A percentile compares a stretch with the other conserved stretches of the same genome.
Conservation (phyloP, 92 coral and sea anemone species). For the Epizoanthus scotinus region DNA sequence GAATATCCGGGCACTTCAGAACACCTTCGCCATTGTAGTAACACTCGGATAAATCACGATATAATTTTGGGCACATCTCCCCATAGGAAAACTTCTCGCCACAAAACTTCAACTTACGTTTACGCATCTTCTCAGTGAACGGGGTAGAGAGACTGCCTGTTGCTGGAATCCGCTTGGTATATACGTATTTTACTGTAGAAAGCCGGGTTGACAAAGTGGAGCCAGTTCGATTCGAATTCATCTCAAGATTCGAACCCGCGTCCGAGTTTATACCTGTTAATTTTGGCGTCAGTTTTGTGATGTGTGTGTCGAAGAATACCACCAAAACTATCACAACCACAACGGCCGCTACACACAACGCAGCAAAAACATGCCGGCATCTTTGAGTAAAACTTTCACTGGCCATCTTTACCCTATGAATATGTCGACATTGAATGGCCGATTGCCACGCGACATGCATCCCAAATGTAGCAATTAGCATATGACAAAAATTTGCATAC, state of each 20-base stretch:
- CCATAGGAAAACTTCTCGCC: constrained; percentile 33
- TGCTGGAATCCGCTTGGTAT: not conserved
- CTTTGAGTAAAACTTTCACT: not conserved
- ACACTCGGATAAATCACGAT: constrained; percentile 57
- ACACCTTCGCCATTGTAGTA: not conserved
- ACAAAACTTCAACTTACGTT: constrained; percentile 5
- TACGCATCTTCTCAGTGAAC: not conserved
- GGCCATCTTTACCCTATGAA: too few species aligned
- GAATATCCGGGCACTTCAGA: constrained; percentile 59
- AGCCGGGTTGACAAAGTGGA: too few species aligned
- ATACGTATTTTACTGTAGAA: too few species aligned
- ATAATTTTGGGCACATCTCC: constrained; percentile 68
- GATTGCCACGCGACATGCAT: too few species aligned
- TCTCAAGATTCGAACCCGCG: not conserved
- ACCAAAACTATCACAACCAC: not conserved
- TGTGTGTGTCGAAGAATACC: not conserved
- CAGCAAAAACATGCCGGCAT: constrained; percentile 2
- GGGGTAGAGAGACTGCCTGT: not conserved
- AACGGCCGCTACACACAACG: not conserved
- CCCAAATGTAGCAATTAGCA: too few species aligned
- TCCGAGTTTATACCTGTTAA: not conserved
- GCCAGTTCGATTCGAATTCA: too few species aligned
- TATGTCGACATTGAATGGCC: too few species aligned
- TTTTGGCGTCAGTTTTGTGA: not conserved
- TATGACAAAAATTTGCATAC: too few species aligned